phyloP scores from a whole-genome alignment of 2,113 vertebrate genomes.

The Pangasianodon hypophthalmus region DNA sequence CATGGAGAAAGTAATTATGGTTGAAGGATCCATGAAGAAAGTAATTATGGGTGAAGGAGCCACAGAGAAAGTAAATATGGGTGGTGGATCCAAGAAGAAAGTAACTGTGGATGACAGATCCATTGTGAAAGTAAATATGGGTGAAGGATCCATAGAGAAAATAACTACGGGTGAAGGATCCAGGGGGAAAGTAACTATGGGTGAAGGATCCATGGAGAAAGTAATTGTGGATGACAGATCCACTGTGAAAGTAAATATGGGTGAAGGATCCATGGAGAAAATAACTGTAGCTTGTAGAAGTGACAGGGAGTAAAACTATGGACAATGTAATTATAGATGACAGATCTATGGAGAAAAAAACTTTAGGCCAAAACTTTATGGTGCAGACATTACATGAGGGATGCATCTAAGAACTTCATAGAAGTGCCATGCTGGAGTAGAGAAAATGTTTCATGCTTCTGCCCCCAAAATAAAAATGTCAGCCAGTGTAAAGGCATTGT shows the following conservation, averaged over 20 bases:
- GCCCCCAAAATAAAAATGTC: not conserved
- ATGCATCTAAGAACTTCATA: not conserved
- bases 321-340: not conserved
- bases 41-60: not conserved
- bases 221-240: not conserved
- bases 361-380: not conserved
- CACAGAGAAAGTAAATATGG: too few relatives aligned
- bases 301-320: not conserved
- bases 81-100: not conserved
- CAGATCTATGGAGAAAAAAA: not conserved
- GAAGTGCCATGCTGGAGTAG: not conserved
- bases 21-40: not conserved
- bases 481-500: not conserved
- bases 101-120: not conserved
- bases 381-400: not conserved
- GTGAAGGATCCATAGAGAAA: not conserved
- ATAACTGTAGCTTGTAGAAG: not conserved
- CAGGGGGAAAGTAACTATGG: too few relatives aligned
- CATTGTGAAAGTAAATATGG: not conserved
- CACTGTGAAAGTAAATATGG: not conserved
- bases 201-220: not conserved
- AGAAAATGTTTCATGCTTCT: constrained; percentile 1
- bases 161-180: not conserved
- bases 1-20: not conserved
- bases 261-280: not conserved